Base-by-base conservation (phyloP, 2,888 invertebrate species). In the Alsophila aescularia region DNA sequence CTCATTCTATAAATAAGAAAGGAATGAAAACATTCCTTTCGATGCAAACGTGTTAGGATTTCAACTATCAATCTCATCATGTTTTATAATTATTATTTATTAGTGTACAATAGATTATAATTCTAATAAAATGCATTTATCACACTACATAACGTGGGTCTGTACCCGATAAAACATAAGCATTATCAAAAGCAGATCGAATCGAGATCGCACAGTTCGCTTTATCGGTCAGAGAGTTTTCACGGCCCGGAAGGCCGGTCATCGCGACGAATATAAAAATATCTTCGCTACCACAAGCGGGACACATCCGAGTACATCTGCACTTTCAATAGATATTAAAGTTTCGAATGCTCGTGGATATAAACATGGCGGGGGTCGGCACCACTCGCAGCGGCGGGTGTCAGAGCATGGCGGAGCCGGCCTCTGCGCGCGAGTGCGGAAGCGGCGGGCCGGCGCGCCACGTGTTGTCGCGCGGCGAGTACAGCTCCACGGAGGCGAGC, bases 391-490 rank as follows among this genome's bases (percentile, higher is more conserved):
- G 40, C 24, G 27, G 40, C 41, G 18, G 16, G 13, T 16, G 92
- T 93, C 94, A 94, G 79, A 95, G 95, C 75, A 97, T 95, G 52
- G 96, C 96, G 60, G 96, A 96, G 57, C 96, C 97, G 37, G 97
- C 97, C 87, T 97, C 97, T 48, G 97, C 96, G 62, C 98, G 94
- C 69, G 96, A 95, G 76, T 96, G 95, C 16, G 97, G 96, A 77
- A 98, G 92, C 60, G 95, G 93, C 39, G 96, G 95, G 65, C 96
- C 95, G 70, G 95, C 93, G 63, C 93, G 93, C 98, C 98, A 98
- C 45, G 90, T 87, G 83, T 95, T 94, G 24, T 93, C 93, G 51
- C 94, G 87, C 8, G 97, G 97, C 87, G 97, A 96, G 87, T 96
- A 98, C 67, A 96, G 93, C 86, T 98, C 97, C 10, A 97, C 96